A percentile compares a stretch with the other conserved stretches of the same genome.
These are phyloP conservation scores for Abrostola tripartita DNA, from an alignment of 2,888 invertebrate genomes.

Conservation along the genomic window DNA sequence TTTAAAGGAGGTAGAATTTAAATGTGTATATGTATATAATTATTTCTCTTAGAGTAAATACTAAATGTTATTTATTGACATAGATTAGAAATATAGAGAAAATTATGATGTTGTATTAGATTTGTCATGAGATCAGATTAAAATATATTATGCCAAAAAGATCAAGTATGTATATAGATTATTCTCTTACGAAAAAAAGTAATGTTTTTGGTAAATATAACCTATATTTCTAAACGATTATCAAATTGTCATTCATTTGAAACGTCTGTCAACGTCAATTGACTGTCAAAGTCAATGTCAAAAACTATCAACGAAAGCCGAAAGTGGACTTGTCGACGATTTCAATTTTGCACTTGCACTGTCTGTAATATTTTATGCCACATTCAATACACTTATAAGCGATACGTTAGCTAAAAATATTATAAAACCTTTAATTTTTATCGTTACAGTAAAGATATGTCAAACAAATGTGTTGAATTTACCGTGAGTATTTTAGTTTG, in stretches of 20 bases:
- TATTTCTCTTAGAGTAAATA: no score
- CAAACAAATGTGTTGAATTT: slow-evolving; percentile 59
- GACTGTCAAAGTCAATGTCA: slow-evolving; percentile 7
- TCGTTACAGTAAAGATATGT: slow-evolving; percentile 54
- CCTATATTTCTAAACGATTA: neutral
- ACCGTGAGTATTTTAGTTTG: slow-evolving; percentile 58
- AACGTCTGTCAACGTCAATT: slow-evolving; percentile 17
- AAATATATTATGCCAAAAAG: no score
- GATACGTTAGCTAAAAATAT: slow-evolving; percentile 5
- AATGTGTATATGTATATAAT: no score
- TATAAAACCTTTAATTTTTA: slow-evolving; percentile 6
- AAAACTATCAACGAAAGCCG: slow-evolving; percentile 24
- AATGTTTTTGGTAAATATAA: no score
- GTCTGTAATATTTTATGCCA: slow-evolving; percentile 8
- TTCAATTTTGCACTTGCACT: slow-evolving; percentile 24
- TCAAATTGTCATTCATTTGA: neutral
- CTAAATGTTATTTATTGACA: no score
- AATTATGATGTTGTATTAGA: no score
- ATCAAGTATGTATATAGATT: no score
- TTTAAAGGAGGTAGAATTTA: no score
- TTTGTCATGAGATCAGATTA: no score
- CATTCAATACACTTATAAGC: slow-evolving; percentile 2
- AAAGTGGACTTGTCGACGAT: slow-evolving; percentile 53
- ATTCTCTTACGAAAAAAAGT: no score
- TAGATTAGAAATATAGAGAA: no score